These are phyloP conservation scores for Odobenus rosmarus DNA, from an alignment of 2,113 vertebrate genomes.

Conservation along the genomic window DNA sequence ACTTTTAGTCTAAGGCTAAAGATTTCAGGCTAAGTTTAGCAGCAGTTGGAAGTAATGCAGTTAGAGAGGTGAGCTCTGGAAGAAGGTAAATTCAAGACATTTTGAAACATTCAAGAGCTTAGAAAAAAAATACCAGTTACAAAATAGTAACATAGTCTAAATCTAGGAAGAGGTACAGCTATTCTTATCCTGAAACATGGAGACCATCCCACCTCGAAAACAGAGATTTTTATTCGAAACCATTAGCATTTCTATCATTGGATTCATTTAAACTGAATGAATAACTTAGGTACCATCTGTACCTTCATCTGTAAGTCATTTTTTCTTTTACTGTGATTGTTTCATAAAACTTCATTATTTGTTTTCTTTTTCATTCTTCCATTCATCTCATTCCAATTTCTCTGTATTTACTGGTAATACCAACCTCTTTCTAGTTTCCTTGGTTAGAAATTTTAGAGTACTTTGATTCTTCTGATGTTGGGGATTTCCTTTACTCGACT, in stretches of 20 bases:
- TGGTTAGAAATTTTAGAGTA: background rate
- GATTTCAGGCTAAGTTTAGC: constrained; percentile 54
- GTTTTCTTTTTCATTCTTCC: background rate
- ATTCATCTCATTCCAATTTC: background rate
- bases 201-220: background rate
- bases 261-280: background rate
- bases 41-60: constrained; percentile 47
- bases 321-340: background rate
- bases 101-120: constrained; percentile 25
- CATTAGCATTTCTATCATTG: background rate
- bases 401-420: background rate
- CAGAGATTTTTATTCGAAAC: background rate
- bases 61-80: background rate
- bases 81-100: constrained; percentile 62
- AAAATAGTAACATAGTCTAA: constrained; percentile 59
- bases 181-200: background rate
- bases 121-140: constrained; percentile 34
- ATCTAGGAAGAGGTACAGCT: background rate
- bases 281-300: background rate
- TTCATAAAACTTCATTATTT: background rate
- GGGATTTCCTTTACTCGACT: background rate
- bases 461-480: background rate
- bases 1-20: constrained; percentile 30
- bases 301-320: background rate
- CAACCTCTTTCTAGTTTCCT: background rate